A percentile compares a stretch with the other conserved stretches of the same genome.
These are phyloP conservation scores for Ligdia adustata DNA, from an alignment of 2,888 invertebrate genomes.

Conservation along the genomic window DNA sequence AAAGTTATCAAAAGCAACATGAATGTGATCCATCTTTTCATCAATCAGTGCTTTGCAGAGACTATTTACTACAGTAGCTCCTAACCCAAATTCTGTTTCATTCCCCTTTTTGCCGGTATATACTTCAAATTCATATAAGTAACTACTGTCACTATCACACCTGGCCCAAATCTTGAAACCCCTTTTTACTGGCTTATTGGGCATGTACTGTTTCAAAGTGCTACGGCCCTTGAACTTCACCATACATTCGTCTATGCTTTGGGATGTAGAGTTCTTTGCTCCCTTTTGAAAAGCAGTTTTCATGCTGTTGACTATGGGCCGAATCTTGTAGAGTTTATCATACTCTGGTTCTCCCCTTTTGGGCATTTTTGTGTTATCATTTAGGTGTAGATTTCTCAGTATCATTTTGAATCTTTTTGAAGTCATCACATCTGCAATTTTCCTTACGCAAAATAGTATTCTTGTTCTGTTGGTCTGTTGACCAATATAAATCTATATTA, in stretches of 20 bases:
- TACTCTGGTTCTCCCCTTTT: constrained; percentile 23
- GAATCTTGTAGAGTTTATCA: constrained; percentile 29
- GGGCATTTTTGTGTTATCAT: constrained; percentile 28
- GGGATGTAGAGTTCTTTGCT: constrained; percentile 13
- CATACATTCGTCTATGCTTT: constrained; percentile 26
- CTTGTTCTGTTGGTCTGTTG: too few relatives aligned
- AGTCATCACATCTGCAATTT: constrained; percentile 26
- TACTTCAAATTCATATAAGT: constrained; percentile 22
- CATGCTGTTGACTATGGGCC: constrained; percentile 19
- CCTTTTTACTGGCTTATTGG: constrained; percentile 21
- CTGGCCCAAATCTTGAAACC: constrained; percentile 22
- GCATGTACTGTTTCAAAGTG: constrained; percentile 25
- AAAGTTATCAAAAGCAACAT: constrained; percentile 25
- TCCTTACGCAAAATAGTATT: constrained; percentile 16
- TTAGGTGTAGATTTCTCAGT: constrained; percentile 26
- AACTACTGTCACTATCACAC: constrained; percentile 16
- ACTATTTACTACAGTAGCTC: constrained; percentile 25
- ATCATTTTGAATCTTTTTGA: constrained; percentile 26
- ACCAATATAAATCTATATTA: constrained; percentile 26
- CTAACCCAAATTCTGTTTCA: constrained; percentile 25
- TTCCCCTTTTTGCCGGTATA: constrained; percentile 22
- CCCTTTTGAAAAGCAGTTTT: constrained; percentile 22
- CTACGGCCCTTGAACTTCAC: constrained; percentile 25
- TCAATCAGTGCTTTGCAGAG: constrained; percentile 27
- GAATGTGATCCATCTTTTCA: constrained; percentile 21